Evolutionary conservation across 2,888 invertebrate species (phyloP).

Genomic region (Cyclophora punctaria): DNA sequence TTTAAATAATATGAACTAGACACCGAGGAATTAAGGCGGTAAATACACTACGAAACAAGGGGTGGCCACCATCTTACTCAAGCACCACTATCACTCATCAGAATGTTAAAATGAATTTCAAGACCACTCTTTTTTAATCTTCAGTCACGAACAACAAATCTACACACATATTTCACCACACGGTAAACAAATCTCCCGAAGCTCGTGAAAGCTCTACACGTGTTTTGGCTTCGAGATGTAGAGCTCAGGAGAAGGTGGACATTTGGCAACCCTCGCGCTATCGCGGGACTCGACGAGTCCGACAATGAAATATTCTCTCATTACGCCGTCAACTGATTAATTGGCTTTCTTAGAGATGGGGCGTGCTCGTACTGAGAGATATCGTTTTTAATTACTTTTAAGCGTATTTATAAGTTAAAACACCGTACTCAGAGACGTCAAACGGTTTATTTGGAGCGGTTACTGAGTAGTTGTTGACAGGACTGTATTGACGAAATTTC

Average conservation of each 20-base stretch:
- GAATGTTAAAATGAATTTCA: too few relatives aligned
- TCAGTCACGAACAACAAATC: neutral
- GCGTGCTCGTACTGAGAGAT: constrained; percentile 23
- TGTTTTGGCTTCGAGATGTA: neutral
- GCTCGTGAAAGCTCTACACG: too few relatives aligned
- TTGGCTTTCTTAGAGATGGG: constrained; percentile 60
- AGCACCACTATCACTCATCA: too few relatives aligned
- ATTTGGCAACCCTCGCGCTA: constrained; percentile 59
- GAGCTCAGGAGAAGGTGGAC: constrained; percentile 1
- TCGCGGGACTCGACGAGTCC: constrained; percentile 43
- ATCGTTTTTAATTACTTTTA: too few relatives aligned
- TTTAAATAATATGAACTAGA: too few relatives aligned
- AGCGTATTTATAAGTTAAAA: neutral
- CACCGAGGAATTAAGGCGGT: too few relatives aligned
- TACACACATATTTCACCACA: neutral
- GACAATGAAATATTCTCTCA: constrained; percentile 74
- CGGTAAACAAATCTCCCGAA: neutral
- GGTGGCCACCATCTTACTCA: too few relatives aligned
- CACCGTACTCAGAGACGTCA: neutral
- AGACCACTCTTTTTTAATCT: too few relatives aligned
- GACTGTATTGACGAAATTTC: too few relatives aligned
- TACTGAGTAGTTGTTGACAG: too few relatives aligned
- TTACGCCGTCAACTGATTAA: constrained; percentile 71
- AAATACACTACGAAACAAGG: too few relatives aligned
- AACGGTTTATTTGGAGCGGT: too few relatives aligned